Conservation (phyloP, 2,888 invertebrate species). For the Eupithecia centaureata region DNA sequence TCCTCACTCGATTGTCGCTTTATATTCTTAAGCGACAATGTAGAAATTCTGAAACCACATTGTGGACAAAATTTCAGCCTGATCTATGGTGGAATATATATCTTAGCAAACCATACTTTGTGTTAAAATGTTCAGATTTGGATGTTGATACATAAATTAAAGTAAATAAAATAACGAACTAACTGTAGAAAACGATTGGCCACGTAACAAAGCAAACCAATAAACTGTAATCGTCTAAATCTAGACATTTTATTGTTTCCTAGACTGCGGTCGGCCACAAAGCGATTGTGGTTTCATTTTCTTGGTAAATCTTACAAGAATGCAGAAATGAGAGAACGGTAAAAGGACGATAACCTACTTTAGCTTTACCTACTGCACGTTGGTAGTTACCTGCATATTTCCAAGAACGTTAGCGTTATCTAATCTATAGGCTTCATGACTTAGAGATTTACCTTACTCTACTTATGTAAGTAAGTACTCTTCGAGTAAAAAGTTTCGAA, state of each 20-base stretch:
- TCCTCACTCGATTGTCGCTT: too few relatives aligned
- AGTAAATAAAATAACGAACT: not conserved
- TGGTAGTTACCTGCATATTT: not conserved
- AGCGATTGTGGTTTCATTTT: constrained; percentile 34
- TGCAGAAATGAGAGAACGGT: constrained; percentile 30
- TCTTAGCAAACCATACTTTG: too few relatives aligned
- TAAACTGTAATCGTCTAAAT: constrained; percentile 40
- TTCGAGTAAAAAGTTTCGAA: too few relatives aligned
- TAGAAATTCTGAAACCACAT: too few relatives aligned
- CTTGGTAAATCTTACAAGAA: constrained; percentile 19
- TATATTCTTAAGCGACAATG: too few relatives aligned
- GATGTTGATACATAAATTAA: too few relatives aligned
- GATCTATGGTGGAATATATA: too few relatives aligned
- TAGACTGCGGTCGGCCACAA: constrained; percentile 28
- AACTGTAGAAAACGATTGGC: not conserved
- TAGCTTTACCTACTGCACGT: not conserved
- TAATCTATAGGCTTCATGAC: constrained; percentile 5
- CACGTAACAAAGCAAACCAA: not conserved
- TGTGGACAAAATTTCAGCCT: too few relatives aligned
- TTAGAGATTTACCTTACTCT: not conserved
- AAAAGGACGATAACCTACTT: constrained; percentile 14
- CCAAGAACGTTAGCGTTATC: constrained; percentile 5
- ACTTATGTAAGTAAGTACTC: not conserved
- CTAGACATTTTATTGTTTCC: constrained; percentile 36
- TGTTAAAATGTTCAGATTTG: too few relatives aligned